Conservation (phyloP, 92 coral and sea anemone genomes). For the Siderastrea siderea region DNA sequence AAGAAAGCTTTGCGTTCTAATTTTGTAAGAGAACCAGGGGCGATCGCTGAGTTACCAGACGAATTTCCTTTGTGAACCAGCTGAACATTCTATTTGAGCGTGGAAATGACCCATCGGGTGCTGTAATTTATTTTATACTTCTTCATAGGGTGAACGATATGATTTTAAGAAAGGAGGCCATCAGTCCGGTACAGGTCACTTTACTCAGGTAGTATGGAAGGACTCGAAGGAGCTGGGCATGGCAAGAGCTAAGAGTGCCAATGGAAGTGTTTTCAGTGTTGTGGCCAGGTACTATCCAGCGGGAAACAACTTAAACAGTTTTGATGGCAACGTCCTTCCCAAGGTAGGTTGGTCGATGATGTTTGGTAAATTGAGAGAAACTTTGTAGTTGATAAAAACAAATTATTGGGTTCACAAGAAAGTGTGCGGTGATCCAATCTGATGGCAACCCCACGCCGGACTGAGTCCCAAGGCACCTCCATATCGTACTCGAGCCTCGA, state of each 20-base stretch:
- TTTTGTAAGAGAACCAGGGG: too few species aligned
- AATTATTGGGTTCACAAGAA: too few species aligned
- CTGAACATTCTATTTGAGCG: too few species aligned
- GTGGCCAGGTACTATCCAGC: conserved; percentile 93
- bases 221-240: conserved; percentile 88
- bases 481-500: too few species aligned
- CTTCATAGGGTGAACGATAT: conserved; percentile 26
- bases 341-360: conserved; percentile 53
- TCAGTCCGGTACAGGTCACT: conserved; percentile 75
- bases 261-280: conserved; percentile 85
- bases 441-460: too few species aligned
- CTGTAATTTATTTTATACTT: neutral
- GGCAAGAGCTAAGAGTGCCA: conserved; percentile 81
- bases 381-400: too few species aligned
- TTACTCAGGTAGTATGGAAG: conserved; percentile 89
- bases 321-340: conserved; percentile 81
- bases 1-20: too few species aligned
- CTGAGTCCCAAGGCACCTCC: too few species aligned
- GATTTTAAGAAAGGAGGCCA: conserved; percentile 70
- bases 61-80: too few species aligned
- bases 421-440: too few species aligned
- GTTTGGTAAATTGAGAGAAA: neutral
- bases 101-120: too few species aligned
- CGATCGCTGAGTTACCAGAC: too few species aligned
- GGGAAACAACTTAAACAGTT: conserved; percentile 82